Evolutionary conservation across 2,888 invertebrate genomes (phyloP), one percentile per base, ranked within the genome.

Genomic region (Torymus aiolomorphi): DNA sequence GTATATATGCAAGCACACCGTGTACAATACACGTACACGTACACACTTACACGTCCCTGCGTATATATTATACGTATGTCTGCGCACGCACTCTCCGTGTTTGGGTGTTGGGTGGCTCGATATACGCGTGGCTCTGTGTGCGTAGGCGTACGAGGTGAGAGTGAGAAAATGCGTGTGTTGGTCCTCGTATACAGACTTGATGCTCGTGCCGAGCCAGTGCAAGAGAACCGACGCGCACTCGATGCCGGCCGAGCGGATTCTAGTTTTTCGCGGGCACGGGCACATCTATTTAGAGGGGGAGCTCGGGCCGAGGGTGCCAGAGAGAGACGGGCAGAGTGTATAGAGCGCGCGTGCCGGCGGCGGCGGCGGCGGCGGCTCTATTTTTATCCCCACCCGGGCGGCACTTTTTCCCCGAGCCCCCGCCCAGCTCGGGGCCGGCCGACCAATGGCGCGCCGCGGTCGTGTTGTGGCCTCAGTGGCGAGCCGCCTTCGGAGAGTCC

Each of bases 391-490:
- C 88, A 66, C 87, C 88, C 88, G 88, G 3, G 87, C 11, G 65
- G 51, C 54, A 81, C 78, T 80, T 89, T 89, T 90, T 89, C 88
- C 86, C 86, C 86, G 87, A 86, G 89, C 89, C 89, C 90, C 90
- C 89, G 89, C 88, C 89, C 88, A 88, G 84, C 85, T 82, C 83
- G 84, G 82, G 85, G 88, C 88, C 86, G 54, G 59, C 63, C 80
- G 74, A 82, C 82, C 82, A 82, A 82, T 84, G 83, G 87, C 89
- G 89, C 88, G 88, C 86, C 86, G 90, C 88, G 90, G 90, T 90
- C 88, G 90, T 90, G 90, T 90, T 90, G 90, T 89, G 90, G 90
- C 90, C 89, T 88, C 88, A 87, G 90, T 85, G 90, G 90, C 90
- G 88, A 88, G 90, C 90, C 90, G 90, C 90, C 90, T 89, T 90